Evolutionary conservation across 2,888 invertebrate genomes (phyloP).

Genomic region (Trisateles emortualis): DNA sequence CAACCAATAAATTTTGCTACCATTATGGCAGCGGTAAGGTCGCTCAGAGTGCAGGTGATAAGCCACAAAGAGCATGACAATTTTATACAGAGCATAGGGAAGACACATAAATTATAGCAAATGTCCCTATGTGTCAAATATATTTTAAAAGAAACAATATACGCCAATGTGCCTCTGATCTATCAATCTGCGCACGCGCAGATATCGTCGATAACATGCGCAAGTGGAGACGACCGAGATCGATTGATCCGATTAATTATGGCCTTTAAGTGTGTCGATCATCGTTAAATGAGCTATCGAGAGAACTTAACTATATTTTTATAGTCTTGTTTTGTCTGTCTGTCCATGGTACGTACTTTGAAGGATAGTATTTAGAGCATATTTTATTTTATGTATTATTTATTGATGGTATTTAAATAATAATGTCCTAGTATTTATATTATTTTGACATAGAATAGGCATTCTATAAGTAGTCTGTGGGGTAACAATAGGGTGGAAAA

Average conservation of each 20-base stretch:
- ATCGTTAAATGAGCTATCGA: conserved; percentile 32
- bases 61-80: too few relatives aligned
- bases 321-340: conserved; percentile 12
- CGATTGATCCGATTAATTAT: conserved; percentile 41
- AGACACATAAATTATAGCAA: too few relatives aligned
- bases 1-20: too few relatives aligned
- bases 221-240: conserved; percentile 23
- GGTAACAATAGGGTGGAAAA: too few relatives aligned
- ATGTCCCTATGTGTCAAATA: too few relatives aligned
- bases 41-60: too few relatives aligned
- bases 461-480: too few relatives aligned
- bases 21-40: too few relatives aligned
- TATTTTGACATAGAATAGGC: not conserved
- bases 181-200: not conserved
- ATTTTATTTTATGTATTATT: not conserved
- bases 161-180: conserved; percentile 30
- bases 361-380: conserved; percentile 1
- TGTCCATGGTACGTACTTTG: not conserved
- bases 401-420: not conserved
- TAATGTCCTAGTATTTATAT: not conserved
- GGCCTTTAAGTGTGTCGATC: conserved; percentile 43
- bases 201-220: conserved; percentile 38
- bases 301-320: conserved; percentile 27
- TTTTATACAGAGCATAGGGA: too few relatives aligned
- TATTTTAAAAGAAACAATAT: conserved; percentile 46